phyloP scores from a whole-genome alignment of 1,140 invertebrate species.

The Thereuonema tuberculata region DNA sequence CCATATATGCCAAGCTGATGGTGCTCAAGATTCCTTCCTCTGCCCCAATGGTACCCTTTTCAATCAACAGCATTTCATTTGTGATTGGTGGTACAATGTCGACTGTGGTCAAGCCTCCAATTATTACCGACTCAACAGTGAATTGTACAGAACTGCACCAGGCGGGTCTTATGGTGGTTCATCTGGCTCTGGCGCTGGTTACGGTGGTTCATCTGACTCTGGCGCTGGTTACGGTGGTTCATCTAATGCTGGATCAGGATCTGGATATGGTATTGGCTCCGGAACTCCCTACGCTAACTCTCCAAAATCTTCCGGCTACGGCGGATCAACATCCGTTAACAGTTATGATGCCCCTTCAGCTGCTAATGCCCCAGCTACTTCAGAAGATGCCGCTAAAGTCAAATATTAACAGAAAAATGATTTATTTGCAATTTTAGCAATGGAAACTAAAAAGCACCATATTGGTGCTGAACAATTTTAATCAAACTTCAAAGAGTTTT shows the following conservation, averaged over 20 bases:
- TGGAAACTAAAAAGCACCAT: too few relatives aligned
- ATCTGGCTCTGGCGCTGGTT: background rate
- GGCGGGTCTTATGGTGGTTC: background rate
- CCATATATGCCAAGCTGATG: slow-evolving; percentile 13
- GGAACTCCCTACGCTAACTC: background rate
- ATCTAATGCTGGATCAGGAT: background rate
- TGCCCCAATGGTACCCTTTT: slow-evolving; percentile 9
- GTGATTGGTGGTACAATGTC: slow-evolving; percentile 17
- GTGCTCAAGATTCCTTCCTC: background rate
- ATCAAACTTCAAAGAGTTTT: too few relatives aligned
- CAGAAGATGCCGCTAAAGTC: too few relatives aligned
- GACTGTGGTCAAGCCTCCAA: slow-evolving; percentile 5
- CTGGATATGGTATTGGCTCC: background rate
- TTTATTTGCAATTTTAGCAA: too few relatives aligned
- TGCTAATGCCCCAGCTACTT: too few relatives aligned
- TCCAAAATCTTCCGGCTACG: background rate
- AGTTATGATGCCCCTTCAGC: background rate
- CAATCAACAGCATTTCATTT: slow-evolving; percentile 5
- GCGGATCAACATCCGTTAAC: background rate
- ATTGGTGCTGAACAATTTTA: too few relatives aligned
- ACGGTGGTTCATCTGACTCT: background rate
- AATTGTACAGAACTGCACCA: background rate
- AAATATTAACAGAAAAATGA: too few relatives aligned
- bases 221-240: background rate
- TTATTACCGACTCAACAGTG: slow-evolving; percentile 2